Evolutionary conservation across 2,888 invertebrate genomes (phyloP).

Genomic region (Pherbina coryleti): DNA sequence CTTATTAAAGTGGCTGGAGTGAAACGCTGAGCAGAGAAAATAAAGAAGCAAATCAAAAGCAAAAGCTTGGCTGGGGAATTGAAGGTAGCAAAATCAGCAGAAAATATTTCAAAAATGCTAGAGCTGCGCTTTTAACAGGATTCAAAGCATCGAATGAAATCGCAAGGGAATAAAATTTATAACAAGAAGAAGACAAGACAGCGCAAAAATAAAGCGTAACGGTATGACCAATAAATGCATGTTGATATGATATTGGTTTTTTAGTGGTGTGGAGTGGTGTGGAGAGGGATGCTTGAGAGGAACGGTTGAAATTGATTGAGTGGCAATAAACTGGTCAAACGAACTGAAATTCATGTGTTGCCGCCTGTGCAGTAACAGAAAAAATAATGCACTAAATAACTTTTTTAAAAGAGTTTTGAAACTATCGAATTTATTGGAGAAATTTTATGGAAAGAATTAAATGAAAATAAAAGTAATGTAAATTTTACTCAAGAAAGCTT

Average conservation of each 20-base stretch:
- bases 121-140: constrained; percentile 48
- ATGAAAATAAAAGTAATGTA: no score
- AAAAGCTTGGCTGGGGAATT: not conserved
- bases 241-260: not conserved
- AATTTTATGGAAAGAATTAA: no score
- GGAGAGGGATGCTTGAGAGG: not conserved
- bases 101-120: constrained; percentile 62
- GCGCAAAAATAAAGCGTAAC: not conserved
- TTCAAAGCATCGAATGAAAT: constrained; percentile 31
- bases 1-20: not conserved
- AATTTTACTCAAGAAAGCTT: no score
- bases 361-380: no score
- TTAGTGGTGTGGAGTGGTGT: not conserved
- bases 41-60: not conserved
- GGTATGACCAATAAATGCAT: not conserved
- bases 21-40: not conserved
- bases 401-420: no score
- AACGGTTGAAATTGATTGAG: no score
- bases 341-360: no score
- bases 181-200: not conserved
- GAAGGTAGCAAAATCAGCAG: constrained; percentile 59
- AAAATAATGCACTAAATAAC: no score
- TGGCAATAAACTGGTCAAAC: no score
- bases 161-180: not conserved
- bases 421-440: no score